Base-by-base conservation (phyloP, 2,888 invertebrate genomes). In the Hipparchia sbordonii region DNA sequence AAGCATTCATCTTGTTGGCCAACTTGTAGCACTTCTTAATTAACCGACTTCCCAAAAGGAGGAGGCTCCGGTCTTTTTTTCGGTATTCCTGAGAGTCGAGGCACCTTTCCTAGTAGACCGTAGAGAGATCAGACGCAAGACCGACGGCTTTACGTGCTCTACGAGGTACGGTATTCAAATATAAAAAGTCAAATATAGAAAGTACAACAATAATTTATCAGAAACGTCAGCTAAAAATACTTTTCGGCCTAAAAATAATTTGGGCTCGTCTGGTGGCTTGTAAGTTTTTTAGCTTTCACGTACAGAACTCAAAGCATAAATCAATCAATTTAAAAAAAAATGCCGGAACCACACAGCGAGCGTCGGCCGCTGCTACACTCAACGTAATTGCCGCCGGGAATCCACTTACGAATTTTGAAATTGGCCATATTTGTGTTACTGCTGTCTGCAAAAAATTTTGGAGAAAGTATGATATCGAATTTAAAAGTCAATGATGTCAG, bases 301-400 rank as follows among this genome's bases (percentile, higher is more conserved):
- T 39, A 39, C 39, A 56, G 13, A 56, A 13, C n/a, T 62, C n/a
- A 62, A 62, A 45, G 61, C 61, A 62, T 62, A 62, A 62, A 62
- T 62, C 61, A 46, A 62, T 62, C 61, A 62, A 45, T 46, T n/a
- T 45, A 33, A 6, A 6, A 61, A n/a, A 13, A 62, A 33, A 13
- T 8, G 6, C 4, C 46, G 46, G 46, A 46, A 59, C 23, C 8
- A 23, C 12, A 12, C 1, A 39, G 39, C 12, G 33, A 12, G 61
- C 46, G 8, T 5, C n/a, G 46, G 46, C 46, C 46, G 13, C 33
- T 66, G 54, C 33, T 4, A 23, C 65, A 66, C 66, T 66, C 54
- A 66, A n/a, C 23, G 54, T 66, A 54, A 66, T 65, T 66, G 66
- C 66, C 33, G 12, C 33, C 12, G 66, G 66, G 66, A 54, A 39